phyloP scores from a whole-genome alignment of 2,888 invertebrate species.

The Dolichomitus sp. region DNA sequence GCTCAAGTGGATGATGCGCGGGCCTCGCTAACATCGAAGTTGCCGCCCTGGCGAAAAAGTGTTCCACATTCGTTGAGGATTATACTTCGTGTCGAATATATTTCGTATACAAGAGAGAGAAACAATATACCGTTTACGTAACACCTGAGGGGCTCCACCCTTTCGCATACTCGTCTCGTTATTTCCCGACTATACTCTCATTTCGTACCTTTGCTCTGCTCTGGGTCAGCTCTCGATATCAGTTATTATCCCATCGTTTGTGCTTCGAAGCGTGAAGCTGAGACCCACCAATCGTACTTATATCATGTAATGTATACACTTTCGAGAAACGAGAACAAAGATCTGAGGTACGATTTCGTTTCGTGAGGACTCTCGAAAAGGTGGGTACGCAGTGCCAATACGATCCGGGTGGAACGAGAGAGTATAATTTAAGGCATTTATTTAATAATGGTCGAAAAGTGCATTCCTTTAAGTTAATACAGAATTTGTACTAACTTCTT shows the following conservation, averaged over 20 bases:
- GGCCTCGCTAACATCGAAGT: slow-evolving; percentile 56
- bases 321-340: slow-evolving; percentile 45
- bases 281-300: slow-evolving; percentile 30
- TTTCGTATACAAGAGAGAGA: slow-evolving; percentile 1
- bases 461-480: slow-evolving; percentile 26
- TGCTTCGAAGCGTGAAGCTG: slow-evolving; percentile 55
- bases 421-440: slow-evolving; percentile 17
- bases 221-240: slow-evolving; percentile 60
- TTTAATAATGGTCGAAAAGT: neutral
- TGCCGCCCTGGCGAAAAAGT: slow-evolving; percentile 50
- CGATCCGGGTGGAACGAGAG: neutral
- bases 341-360: slow-evolving; percentile 48
- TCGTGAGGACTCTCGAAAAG: slow-evolving; percentile 22
- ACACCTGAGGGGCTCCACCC: slow-evolving; percentile 24
- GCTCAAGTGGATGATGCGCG: slow-evolving; percentile 45
- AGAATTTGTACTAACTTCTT: neutral
- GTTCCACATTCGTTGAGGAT: slow-evolving; percentile 65
- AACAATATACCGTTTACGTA: slow-evolving; percentile 42
- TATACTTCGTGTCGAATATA: slow-evolving; percentile 46
- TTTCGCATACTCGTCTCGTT: slow-evolving; percentile 1
- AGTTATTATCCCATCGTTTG: slow-evolving; percentile 66
- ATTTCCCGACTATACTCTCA: slow-evolving; percentile 28
- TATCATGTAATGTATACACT: slow-evolving; percentile 17
- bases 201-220: slow-evolving; percentile 37
- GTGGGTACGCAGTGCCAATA: neutral